Percentiles rank a stretch among this genome's conserved stretches.
Conservation (phyloP, 2,888 invertebrate genomes). For the Thecophora atra region DNA sequence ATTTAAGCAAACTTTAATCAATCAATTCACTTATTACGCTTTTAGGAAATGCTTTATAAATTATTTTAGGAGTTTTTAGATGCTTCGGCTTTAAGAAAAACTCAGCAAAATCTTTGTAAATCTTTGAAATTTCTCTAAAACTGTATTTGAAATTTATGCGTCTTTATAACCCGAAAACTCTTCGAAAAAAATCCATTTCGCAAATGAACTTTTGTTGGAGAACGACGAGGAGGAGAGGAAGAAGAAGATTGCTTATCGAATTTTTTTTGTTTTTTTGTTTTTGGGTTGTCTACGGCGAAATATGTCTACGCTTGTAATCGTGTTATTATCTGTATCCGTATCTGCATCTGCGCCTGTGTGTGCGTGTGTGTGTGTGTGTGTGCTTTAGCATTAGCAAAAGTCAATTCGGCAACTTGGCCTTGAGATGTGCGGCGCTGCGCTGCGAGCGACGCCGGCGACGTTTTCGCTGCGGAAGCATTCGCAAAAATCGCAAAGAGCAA, state of each 20-base stretch:
- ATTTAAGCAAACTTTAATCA: no score
- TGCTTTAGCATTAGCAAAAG: slow-evolving; percentile 30
- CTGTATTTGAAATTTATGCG: no score
- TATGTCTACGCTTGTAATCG: slow-evolving; percentile 4
- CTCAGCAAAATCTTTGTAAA: no score
- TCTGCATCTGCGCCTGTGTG: neutral
- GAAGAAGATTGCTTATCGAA: neutral
- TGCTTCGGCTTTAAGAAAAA: no score
- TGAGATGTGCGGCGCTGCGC: slow-evolving; percentile 27
- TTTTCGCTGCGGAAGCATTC: neutral
- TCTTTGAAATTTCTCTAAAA: no score
- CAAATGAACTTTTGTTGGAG: no score
- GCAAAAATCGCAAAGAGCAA: neutral
- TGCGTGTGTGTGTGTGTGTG: neutral
- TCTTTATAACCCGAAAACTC: no score
- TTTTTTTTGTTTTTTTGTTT: neutral
- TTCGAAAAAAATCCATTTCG: neutral
- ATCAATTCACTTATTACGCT: no score
- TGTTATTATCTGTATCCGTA: neutral
- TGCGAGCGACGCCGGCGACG: neutral
- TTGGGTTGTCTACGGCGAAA: neutral
- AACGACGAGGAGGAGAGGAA: no score
- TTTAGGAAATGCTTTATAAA: no score
- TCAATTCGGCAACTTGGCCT: slow-evolving; percentile 37
- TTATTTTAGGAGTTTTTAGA: no score